Conservation (phyloP, 2,113 vertebrate genomes). For the Anhinga anhinga region DNA sequence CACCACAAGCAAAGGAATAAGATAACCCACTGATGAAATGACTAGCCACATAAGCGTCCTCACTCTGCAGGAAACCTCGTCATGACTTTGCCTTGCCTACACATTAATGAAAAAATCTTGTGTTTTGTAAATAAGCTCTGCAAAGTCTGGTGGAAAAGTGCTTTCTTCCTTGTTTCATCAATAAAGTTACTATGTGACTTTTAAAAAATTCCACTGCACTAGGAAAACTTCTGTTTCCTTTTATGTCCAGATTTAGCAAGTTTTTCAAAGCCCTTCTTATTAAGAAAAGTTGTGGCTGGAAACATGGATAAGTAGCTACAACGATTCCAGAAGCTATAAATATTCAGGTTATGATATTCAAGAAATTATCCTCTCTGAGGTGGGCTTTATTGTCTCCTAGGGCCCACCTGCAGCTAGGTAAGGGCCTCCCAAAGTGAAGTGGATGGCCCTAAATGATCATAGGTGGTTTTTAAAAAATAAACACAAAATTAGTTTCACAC, state of each 20-base stretch:
- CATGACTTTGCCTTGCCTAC: conserved; percentile 39
- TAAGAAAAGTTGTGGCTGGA: conserved; percentile 78
- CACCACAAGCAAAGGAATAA: conserved; percentile 4
- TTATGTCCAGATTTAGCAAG: conserved; percentile 80
- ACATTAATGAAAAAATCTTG: conserved; percentile 60
- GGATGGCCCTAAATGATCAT: conserved; percentile 79
- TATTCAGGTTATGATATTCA: conserved; percentile 72
- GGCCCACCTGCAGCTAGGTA: conserved; percentile 71
- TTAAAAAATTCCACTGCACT: conserved; percentile 79
- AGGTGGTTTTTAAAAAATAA: conserved; percentile 80
- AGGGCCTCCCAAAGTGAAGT: conserved; percentile 74
- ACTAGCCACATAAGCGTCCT: background rate
- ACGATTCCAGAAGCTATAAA: conserved; percentile 77
- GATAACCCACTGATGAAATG: conserved; percentile 37
- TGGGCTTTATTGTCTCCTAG: conserved; percentile 77
- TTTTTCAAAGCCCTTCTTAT: conserved; percentile 84
- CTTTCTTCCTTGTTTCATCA: conserved; percentile 81
- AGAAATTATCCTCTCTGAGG: conserved; percentile 74
- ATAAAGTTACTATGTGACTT: conserved; percentile 80
- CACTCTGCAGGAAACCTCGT: conserved; percentile 27
- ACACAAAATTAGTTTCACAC: conserved; percentile 80
- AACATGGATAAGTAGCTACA: conserved; percentile 78
- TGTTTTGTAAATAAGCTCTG: conserved; percentile 76
- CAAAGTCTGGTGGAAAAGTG: conserved; percentile 76
- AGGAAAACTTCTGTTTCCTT: conserved; percentile 80